Evolutionary conservation across 2,888 invertebrate genomes (phyloP), one percentile per base, ranked within the genome.

Genomic region (Melinaea marsaeus): DNA sequence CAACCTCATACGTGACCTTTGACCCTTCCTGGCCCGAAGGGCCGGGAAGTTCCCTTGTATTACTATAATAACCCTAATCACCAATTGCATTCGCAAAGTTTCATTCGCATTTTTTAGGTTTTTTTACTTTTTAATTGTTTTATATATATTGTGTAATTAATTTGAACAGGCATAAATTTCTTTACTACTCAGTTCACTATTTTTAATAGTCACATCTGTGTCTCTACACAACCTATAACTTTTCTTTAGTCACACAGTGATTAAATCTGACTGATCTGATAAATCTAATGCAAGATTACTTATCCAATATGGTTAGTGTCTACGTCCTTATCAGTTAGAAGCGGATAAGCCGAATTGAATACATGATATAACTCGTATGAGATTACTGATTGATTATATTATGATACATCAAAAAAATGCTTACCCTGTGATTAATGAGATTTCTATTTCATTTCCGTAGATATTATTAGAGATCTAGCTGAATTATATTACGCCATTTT

Each of bases 241-340:
- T 61, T 56, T 57, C 58, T 45, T 55, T 57, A 57, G 58, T 61
- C 64, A 60, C 59, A 58, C 55, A 61, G 58, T 63, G 68, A 71
- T 71, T 63, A 65, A 69, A 68, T 63, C 62, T 62, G 66, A 63
- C 68, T 59, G 58, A 65, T 67, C 62, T 62, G 22, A 22, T 22
- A 22, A 22, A 22, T 22, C 22, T 22, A 22, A 22, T 54, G 55
- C 55, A 63, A 60, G 58, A 65, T 64, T 64, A 64, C 64, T 59
- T 11, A 54, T 51, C 47, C 63, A 60, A 58, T 67, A 56, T 58
- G 57, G 22, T 47, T 13, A 32, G 55, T 62, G 62, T 65, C 64
- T 64, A 57, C 60, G 60, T 68, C 65, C 57, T 65, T 67, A 68
- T 66, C 65, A 63, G 67, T 67, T 69, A 67, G 59, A 62, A 61